Percentiles rank a stretch among this genome's conserved stretches.
phyloP scores from a whole-genome alignment of 2,888 invertebrate species.

The Drosophila meridionalis region DNA sequence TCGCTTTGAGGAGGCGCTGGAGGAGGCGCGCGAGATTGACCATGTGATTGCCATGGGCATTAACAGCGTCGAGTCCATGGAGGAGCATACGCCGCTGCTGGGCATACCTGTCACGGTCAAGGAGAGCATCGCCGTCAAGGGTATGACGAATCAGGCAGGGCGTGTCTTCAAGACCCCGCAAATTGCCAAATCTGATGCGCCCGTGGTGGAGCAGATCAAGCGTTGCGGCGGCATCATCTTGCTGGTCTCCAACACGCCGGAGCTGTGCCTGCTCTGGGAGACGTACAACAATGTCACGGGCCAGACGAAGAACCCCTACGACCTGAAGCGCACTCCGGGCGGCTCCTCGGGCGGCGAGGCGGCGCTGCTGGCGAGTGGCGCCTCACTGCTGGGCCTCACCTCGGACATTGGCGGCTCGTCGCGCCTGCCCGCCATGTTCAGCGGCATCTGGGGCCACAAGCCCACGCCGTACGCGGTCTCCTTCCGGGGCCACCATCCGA shows the following conservation, averaged over 20 bases:
- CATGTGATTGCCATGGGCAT: slow-evolving; percentile 87
- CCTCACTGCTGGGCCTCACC: slow-evolving; percentile 92
- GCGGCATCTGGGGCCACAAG: slow-evolving; percentile 97
- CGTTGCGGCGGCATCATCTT: slow-evolving; percentile 94
- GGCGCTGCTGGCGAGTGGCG: slow-evolving; percentile 91
- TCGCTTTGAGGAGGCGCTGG: slow-evolving; percentile 90
- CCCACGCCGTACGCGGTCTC: slow-evolving; percentile 90
- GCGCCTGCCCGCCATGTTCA: slow-evolving; percentile 94
- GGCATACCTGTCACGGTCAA: slow-evolving; percentile 95
- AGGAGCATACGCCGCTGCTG: slow-evolving; percentile 89
- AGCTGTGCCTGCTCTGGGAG: slow-evolving; percentile 96
- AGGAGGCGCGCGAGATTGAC: slow-evolving; percentile 91
- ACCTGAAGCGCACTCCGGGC: slow-evolving; percentile 91
- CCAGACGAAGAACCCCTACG: slow-evolving; percentile 94
- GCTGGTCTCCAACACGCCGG: slow-evolving; percentile 95
- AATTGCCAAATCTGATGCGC: slow-evolving; percentile 90
- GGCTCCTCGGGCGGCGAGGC: slow-evolving; percentile 96
- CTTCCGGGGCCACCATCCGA: slow-evolving; percentile 89
- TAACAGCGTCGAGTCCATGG: slow-evolving; percentile 87
- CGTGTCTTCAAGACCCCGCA: slow-evolving; percentile 87
- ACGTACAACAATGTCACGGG: slow-evolving; percentile 95
- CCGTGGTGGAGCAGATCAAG: slow-evolving; percentile 88
- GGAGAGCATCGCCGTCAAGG: slow-evolving; percentile 92
- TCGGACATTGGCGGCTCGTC: slow-evolving; percentile 96
- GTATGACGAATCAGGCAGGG: slow-evolving; percentile 92